Evolutionary conservation across 2,888 invertebrate genomes (phyloP), one percentile per base, ranked within the genome.

Genomic region (Rhamphomyia laevipes): DNA sequence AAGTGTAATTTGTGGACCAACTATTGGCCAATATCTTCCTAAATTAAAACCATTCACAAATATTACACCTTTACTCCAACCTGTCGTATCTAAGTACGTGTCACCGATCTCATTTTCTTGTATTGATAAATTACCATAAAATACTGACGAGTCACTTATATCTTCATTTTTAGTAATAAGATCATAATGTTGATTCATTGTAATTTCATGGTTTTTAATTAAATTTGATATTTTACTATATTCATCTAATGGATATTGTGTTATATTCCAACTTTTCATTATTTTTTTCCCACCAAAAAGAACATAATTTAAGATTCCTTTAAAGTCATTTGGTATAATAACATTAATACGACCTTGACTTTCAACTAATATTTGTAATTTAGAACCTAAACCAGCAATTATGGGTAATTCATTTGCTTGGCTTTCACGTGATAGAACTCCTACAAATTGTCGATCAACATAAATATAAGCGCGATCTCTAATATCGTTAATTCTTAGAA

Each of bases 41-140:
- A 94, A 73, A 64, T 91, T 89, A 61, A 86, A 79, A 0, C 86
- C 87, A 64, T 94, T 94, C 1, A 94, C 71, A 66, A 87, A 86
- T 1, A 86, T 81, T 51, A 85, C 77, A 3, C 93, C 93, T 72
- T 91, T 92, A 47, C 78, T 80, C 93, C 93, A 94, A n/a, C 78
- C 80, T 41, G 75, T 73, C 57, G 86, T 80, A 60, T 86, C 81
- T 12, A 92, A 62, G 62, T 80, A 92, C 1, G 89, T 90, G 61
- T 92, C 91, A 35, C 73, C 63, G 0, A 81, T 76, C n/a, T 67
- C 57, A 12, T 68, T 69, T 0, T 65, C 66, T 5, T 33, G 48
- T 6, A 71, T 66, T 33, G 53, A 53, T 6, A 70, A 51, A 16
- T 58, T 51, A 1, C 66, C 67, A 51, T 76, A 73, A 57, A 77